Conservation (phyloP, 2,888 invertebrate species). For the Exephanes ischioxanthus region DNA sequence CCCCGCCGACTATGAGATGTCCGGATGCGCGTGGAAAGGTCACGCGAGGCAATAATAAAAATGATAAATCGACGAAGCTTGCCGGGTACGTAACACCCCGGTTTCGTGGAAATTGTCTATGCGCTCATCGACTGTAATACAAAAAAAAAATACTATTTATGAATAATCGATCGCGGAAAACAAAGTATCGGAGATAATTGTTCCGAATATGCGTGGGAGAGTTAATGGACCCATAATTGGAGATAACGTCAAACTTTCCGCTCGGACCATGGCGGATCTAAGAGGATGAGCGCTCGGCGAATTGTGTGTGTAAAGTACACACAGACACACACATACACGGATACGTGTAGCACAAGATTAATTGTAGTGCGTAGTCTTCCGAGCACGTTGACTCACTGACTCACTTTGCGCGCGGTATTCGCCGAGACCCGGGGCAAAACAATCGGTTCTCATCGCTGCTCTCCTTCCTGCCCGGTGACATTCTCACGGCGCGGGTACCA, state of each 20-base stretch:
- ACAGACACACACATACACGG: neutral
- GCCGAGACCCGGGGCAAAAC: constrained; percentile 16
- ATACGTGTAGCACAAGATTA: neutral
- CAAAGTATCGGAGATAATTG: neutral
- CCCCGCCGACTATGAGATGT: neutral
- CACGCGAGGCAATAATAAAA: constrained; percentile 47
- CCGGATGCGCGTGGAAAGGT: constrained; percentile 53
- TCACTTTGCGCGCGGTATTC: constrained; percentile 32
- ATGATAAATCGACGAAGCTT: neutral
- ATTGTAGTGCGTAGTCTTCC: constrained; percentile 13
- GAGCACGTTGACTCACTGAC: constrained; percentile 53
- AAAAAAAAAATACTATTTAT: neutral
- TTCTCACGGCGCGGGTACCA: constrained; percentile 36
- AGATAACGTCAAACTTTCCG: constrained; percentile 31
- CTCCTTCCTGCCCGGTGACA: constrained; percentile 23
- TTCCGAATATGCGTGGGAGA: neutral
- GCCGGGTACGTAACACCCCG: constrained; percentile 9
- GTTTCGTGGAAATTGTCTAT: constrained; percentile 18
- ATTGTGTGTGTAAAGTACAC: neutral
- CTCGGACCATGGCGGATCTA: neutral
- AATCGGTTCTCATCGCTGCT: constrained; percentile 26
- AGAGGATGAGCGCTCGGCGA: neutral
- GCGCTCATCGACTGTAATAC: constrained; percentile 22
- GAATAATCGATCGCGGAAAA: neutral
- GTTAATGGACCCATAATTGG: constrained; percentile 20